Evolutionary conservation across 2,888 invertebrate species (phyloP), one percentile per base, ranked within the genome.

Genomic region (Labia minor): DNA sequence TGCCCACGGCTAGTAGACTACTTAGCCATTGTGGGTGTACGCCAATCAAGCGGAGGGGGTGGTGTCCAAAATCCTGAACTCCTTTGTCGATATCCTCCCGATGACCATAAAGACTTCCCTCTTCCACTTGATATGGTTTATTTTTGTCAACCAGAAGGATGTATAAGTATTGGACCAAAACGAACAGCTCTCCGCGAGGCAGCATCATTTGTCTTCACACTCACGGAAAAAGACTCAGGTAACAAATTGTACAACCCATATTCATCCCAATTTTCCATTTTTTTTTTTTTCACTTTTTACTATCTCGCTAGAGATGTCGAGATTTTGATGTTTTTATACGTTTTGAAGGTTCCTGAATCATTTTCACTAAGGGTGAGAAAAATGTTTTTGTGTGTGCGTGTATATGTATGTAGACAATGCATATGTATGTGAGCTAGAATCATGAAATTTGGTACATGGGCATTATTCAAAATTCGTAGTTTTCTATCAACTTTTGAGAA

Each of bases 81-180:
- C 66, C 82, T 98, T 67, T 86, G 97, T 19, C 86, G 95, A n/a
- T 98, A 96, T 78, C 97, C 97, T 1, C 84, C 93, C 20, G 91
- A 93, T 73, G 95, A 97, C 79, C 97, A 97, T 80, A 88, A 90
- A 76, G 99, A 99, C 80, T 99, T 99, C 78, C 92, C 94, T 0
- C 82, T 99, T 74, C 97, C 99, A 0, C 82, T 95, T 75, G 99
- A 99, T 78, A 97, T 99, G 86, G 96, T 98, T 21, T 98, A 95
- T 80, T 99, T 99, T 81, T 99, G 99, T 76, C 99, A 99, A 78
- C 99, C 99, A 1, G 99, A 99, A 80, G 99, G 99, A 67, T 99
- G 98, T 78, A 89, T 89, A 70, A 91, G 89, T 70, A 90, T 94
- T 69, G 94, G 95, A 14, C 94, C 94, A 6, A 86, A 92, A 73